Base-by-base conservation (phyloP, 2,113 vertebrate genomes). In the Alouatta palliata region DNA sequence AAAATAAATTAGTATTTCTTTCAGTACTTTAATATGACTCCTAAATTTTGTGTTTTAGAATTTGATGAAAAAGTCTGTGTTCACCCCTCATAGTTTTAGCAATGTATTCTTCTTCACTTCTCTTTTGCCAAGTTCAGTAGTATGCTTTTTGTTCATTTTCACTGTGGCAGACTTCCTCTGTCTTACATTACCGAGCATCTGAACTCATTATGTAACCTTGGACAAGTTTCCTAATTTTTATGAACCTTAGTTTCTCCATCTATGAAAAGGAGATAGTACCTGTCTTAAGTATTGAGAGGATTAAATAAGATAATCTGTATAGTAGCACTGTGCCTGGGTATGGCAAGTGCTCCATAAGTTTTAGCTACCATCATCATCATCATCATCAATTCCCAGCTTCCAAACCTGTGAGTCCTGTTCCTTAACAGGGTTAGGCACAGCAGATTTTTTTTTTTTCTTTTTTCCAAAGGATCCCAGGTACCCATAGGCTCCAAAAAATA, bases 41-140 rank as follows among this genome's bases (percentile, higher is more conserved):
- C 92, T 94, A 64, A 23, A 83, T 84, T 93, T 93, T 32, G 30
- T 83, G 75, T 75, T 87, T 93, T 93, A 79, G 66, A 90, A 49
- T 91, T 96, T 61, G 30, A n/a, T 93, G 17, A 35, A 71, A 81
- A 93, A 75, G 5, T 79, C 73, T 47, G 6, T 64, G 20, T 82
- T 87, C 37, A 76, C 9, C 5, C 37, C 11, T 35, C 30, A 32
- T 73, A 40, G 37, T 87, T 95, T 93, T 66, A 76, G 25, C 45
- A 47, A 21, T 73, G 23, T 35, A 66, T 58, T 58, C 8, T 66
- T 58, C 13, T 87, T 84, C 75, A 40, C n/a, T 95, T 86, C 56
- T 79, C 13, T 92, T 61, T 47, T 35, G 6, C n/a, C 52, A 90
- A 71, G 17, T 52, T 92, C 11, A 91, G 40, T 45, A 45, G 61